phyloP scores from a whole-genome alignment of 2,113 vertebrate genomes.

The Nansenia antarctica region DNA sequence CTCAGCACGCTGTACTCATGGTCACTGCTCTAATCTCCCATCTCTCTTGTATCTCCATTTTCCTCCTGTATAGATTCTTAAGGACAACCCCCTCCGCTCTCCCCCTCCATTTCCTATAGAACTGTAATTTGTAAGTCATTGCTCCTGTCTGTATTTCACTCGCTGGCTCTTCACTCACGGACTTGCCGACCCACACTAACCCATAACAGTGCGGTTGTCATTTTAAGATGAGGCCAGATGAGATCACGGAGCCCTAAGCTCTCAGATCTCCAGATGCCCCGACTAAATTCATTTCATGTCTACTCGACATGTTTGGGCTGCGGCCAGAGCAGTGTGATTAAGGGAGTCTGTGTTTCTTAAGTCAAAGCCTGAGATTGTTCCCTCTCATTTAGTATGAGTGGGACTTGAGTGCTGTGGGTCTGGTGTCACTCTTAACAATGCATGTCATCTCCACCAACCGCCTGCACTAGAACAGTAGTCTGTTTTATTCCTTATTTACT shows the following conservation, averaged over 20 bases:
- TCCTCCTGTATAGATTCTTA: constrained; percentile 67
- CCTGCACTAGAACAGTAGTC: too few relatives aligned
- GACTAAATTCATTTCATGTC: not conserved
- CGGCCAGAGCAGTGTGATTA: not conserved
- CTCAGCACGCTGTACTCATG: not conserved
- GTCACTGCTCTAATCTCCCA: constrained; percentile 40
- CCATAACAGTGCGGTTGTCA: not conserved
- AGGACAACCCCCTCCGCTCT: constrained; percentile 46
- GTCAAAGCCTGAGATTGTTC: not conserved
- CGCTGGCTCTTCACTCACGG: not conserved
- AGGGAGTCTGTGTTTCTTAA: not conserved
- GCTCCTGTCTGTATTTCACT: constrained; percentile 27
- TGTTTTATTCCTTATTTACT: too few relatives aligned
- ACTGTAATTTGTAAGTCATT: constrained; percentile 68
- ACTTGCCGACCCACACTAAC: not conserved
- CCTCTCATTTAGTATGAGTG: not conserved
- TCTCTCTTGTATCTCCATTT: constrained; percentile 36
- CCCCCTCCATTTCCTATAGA: constrained; percentile 56
- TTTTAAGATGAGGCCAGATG: not conserved
- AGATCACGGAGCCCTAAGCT: not conserved
- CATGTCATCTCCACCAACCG: not conserved
- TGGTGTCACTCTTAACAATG: not conserved
- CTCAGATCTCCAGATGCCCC: not conserved
- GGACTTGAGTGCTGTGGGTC: not conserved
- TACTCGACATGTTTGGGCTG: too few relatives aligned